These are phyloP conservation scores for Coilia nasus DNA, from an alignment of 2,797 vertebrate genomes.

Conservation along the genomic window DNA sequence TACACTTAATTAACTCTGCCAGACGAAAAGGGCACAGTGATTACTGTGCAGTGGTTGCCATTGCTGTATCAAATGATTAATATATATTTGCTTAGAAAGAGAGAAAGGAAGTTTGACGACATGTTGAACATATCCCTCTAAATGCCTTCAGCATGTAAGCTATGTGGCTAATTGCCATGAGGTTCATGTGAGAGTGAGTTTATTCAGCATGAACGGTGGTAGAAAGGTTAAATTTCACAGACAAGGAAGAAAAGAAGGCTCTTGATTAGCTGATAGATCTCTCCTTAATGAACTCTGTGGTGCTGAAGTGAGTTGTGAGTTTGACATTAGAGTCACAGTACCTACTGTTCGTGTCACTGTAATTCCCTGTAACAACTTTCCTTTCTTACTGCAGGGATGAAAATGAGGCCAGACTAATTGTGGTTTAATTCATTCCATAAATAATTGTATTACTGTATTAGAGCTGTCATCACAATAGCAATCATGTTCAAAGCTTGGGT, in stretches of 20 bases:
- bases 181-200: constrained; percentile 19
- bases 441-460: constrained; percentile 40
- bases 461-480: constrained; percentile 39
- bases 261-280: constrained; percentile 25
- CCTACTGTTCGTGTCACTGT: constrained; percentile 26
- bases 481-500: constrained; percentile 46
- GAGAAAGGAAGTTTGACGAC: constrained; percentile 39
- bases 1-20: constrained; percentile 64
- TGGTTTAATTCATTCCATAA: constrained; percentile 44
- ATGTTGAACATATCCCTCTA: constrained; percentile 42
- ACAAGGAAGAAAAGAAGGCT: not conserved
- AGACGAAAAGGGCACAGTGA: constrained; percentile 54
- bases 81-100: constrained; percentile 49
- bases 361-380: constrained; percentile 28
- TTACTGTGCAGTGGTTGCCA: constrained; percentile 43
- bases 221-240: constrained; percentile 42
- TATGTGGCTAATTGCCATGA: constrained; percentile 32
- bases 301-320: not conserved
- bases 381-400: constrained; percentile 33
- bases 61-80: constrained; percentile 50
- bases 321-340: not conserved
- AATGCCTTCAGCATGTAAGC: constrained; percentile 37
- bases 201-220: constrained; percentile 22
- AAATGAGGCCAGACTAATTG: constrained; percentile 38
- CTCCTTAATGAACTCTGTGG: constrained; percentile 15